phyloP scores from a whole-genome alignment of 2,797 vertebrate genomes.

The Callimico goeldii region DNA sequence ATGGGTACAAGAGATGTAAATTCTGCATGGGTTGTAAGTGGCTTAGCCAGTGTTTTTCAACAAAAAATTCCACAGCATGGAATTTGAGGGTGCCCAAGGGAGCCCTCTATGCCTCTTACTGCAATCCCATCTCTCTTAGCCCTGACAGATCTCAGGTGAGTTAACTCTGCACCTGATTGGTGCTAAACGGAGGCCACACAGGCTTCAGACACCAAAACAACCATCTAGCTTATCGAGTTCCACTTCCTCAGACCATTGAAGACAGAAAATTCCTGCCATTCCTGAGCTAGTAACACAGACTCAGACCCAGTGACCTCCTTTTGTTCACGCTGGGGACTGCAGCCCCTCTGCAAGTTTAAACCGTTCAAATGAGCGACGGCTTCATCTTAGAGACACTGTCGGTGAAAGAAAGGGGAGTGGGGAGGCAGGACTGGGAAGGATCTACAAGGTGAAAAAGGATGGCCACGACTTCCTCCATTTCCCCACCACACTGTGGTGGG shows the following conservation, averaged over 20 bases:
- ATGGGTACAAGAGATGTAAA: not conserved
- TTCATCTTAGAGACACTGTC: not conserved
- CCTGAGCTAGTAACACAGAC: slow-evolving; percentile 72
- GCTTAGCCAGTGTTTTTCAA: not conserved
- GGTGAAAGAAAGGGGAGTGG: not conserved
- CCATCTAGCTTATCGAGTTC: not conserved
- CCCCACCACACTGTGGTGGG: not conserved
- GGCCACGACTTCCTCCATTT: too few species aligned
- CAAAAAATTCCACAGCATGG: not conserved
- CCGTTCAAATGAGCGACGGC: not conserved
- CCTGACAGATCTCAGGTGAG: not conserved
- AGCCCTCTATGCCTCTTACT: not conserved
- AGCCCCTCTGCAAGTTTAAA: slow-evolving; percentile 63
- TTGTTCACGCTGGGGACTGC: slow-evolving; percentile 69
- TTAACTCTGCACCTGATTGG: not conserved
- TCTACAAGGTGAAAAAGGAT: not conserved
- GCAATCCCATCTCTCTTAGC: not conserved
- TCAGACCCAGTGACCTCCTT: slow-evolving; percentile 74
- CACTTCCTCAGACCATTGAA: slow-evolving; percentile 67
- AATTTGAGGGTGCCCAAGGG: not conserved
- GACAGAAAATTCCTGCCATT: slow-evolving; percentile 81
- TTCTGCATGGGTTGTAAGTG: not conserved
- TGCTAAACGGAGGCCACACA: not conserved
- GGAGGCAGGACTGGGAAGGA: not conserved
- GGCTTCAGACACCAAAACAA: slow-evolving; percentile 50